A percentile compares a stretch with the other conserved stretches of the same genome.
These are phyloP conservation scores for Epirrhoe tristata DNA, from an alignment of 2,888 invertebrate species.

Conservation along the genomic window DNA sequence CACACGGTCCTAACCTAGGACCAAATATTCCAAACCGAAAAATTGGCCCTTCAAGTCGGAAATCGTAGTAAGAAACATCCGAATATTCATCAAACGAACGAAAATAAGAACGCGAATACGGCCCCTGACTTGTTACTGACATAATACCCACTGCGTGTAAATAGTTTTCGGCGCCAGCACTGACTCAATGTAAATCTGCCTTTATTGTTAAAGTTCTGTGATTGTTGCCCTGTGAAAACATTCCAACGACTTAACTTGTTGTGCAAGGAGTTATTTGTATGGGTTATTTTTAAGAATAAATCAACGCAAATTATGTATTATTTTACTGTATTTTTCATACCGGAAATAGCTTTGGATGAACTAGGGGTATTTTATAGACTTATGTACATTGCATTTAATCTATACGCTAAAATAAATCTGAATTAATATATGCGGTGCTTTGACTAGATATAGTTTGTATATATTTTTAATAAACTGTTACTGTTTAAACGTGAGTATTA, in stretches of 20 bases:
- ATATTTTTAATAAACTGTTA: slow-evolving; percentile 60
- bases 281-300: slow-evolving; percentile 20
- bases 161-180: no score
- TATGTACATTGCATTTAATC: slow-evolving; percentile 30
- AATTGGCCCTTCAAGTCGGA: no score
- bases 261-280: slow-evolving; percentile 2
- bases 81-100: no score
- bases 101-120: no score
- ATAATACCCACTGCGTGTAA: no score
- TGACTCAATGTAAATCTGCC: no score
- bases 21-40: no score
- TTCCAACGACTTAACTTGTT: slow-evolving; percentile 10
- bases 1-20: no score
- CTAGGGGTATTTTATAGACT: slow-evolving; percentile 14
- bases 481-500: slow-evolving; percentile 61
- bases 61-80: no score
- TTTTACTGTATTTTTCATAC: slow-evolving; percentile 29
- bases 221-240: no score
- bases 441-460: slow-evolving; percentile 47
- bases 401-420: slow-evolving; percentile 48
- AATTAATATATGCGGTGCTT: slow-evolving; percentile 65
- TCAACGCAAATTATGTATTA: slow-evolving; percentile 20
- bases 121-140: no score
- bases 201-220: no score
- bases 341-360: slow-evolving; percentile 26